phyloP scores from a whole-genome alignment of 2,113 vertebrate genomes.

The Nymphicus hollandicus region DNA sequence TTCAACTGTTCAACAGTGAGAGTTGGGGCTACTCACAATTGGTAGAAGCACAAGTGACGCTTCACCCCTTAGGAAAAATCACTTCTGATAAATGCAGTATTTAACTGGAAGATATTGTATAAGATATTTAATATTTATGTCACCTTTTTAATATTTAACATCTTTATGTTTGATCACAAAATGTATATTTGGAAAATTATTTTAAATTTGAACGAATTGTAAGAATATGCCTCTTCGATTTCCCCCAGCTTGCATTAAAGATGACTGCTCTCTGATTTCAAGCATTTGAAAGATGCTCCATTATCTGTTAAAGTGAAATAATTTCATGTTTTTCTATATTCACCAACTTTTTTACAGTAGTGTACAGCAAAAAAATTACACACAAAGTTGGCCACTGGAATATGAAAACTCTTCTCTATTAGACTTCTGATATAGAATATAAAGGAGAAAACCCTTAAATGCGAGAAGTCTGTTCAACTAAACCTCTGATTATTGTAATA shows the following conservation, averaged over 20 bases:
- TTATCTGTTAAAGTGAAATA: constrained; percentile 20
- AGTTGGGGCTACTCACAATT: constrained; percentile 46
- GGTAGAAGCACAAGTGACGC: constrained; percentile 58
- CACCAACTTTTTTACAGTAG: background rate
- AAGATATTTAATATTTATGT: constrained; percentile 44
- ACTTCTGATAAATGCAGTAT: constrained; percentile 65
- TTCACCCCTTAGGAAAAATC: constrained; percentile 63
- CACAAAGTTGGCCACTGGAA: background rate
- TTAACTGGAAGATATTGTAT: constrained; percentile 61
- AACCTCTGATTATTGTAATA: background rate
- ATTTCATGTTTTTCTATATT: constrained; percentile 18
- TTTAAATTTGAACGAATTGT: background rate
- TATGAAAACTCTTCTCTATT: background rate
- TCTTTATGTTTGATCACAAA: constrained; percentile 33
- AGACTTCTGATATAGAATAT: background rate
- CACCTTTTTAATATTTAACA: constrained; percentile 36
- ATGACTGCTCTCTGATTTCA: constrained; percentile 14
- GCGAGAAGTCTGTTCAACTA: background rate
- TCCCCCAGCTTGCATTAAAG: constrained; percentile 10
- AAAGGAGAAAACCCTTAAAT: background rate
- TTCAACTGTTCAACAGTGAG: constrained; percentile 47
- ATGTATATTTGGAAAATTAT: background rate
- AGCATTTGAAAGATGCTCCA: constrained; percentile 32
- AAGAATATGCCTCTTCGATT: constrained; percentile 33
- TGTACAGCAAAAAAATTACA: background rate